Evolutionary conservation across 1,140 invertebrate species (phyloP).

Genomic region (Drosophila grimshawi): DNA sequence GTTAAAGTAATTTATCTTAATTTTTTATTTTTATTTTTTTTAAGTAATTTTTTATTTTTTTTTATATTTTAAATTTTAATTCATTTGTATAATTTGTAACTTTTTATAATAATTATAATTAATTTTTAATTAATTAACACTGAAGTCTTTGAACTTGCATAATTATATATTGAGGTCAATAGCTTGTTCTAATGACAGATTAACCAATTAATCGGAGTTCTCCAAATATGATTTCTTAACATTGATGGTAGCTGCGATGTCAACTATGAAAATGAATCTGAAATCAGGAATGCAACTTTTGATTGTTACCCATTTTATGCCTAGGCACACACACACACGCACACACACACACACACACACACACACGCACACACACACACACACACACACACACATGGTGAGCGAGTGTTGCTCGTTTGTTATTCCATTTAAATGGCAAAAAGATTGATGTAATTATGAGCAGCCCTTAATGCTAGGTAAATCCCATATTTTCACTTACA

Average conservation of each 20-base stretch:
- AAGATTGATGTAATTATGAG: constrained; percentile 75
- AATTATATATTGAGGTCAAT: too few relatives aligned
- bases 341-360: constrained; percentile 1
- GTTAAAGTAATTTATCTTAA: too few relatives aligned
- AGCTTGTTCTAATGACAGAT: too few relatives aligned
- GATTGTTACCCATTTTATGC: background rate
- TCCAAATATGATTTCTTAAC: background rate
- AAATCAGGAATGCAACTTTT: background rate
- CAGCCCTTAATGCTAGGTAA: constrained; percentile 57
- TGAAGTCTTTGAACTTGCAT: too few relatives aligned
- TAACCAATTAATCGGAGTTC: background rate
- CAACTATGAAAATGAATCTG: background rate
- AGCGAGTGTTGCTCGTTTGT: constrained; percentile 41
- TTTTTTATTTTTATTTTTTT: too few relatives aligned
- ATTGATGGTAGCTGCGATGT: constrained; percentile 9
- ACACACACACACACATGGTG: constrained; percentile 10
- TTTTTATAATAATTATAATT: too few relatives aligned
- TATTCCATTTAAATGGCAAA: constrained; percentile 69
- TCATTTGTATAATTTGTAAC: too few relatives aligned
- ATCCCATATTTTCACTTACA: constrained; percentile 45
- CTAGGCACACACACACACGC: constrained; percentile 1
- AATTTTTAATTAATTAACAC: too few relatives aligned
- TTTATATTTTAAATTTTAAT: too few relatives aligned
- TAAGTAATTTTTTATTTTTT: too few relatives aligned
- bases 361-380: constrained; percentile 8